A percentile compares a stretch with the other conserved stretches of the same genome.
These are phyloP conservation scores for Aphidius gifuensis DNA, from an alignment of 1,140 invertebrate species.

Conservation along the genomic window DNA sequence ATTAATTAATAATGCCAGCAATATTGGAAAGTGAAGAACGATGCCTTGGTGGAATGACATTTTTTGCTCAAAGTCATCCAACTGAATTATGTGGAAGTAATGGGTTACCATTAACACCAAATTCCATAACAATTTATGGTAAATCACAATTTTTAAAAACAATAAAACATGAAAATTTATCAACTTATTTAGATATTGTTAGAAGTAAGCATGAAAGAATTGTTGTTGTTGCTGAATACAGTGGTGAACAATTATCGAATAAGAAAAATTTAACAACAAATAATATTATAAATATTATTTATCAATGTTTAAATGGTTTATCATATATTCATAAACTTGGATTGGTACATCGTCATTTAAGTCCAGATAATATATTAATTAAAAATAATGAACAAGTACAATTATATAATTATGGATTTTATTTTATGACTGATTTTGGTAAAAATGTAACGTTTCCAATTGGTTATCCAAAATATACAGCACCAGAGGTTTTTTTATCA, in stretches of 20 bases:
- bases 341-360: slow-evolving; percentile 77
- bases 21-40: slow-evolving; percentile 50
- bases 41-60: slow-evolving; percentile 80
- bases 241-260: slow-evolving; percentile 62
- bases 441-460: slow-evolving; percentile 88
- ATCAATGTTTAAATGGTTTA: slow-evolving; percentile 73
- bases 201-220: slow-evolving; percentile 92
- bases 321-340: slow-evolving; percentile 69
- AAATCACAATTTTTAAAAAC: slow-evolving; percentile 80
- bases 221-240: slow-evolving; percentile 84
- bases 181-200: slow-evolving; percentile 86
- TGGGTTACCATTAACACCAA: slow-evolving; percentile 91
- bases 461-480: slow-evolving; percentile 78
- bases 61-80: slow-evolving; percentile 85
- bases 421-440: slow-evolving; percentile 84
- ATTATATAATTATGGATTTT: slow-evolving; percentile 89
- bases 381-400: slow-evolving; percentile 72
- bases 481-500: slow-evolving; percentile 79
- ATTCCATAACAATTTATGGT: slow-evolving; percentile 92
- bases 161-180: slow-evolving; percentile 77
- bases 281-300: slow-evolving; percentile 62
- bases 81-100: slow-evolving; percentile 92
- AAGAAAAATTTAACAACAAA: slow-evolving; percentile 46
- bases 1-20: slow-evolving; percentile 26
- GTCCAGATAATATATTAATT: slow-evolving; percentile 80